Percentiles rank a stretch among this genome's conserved stretches.
Conservation (phyloP, 2,113 vertebrate species). For the Aspiorhynchus laticeps region DNA sequence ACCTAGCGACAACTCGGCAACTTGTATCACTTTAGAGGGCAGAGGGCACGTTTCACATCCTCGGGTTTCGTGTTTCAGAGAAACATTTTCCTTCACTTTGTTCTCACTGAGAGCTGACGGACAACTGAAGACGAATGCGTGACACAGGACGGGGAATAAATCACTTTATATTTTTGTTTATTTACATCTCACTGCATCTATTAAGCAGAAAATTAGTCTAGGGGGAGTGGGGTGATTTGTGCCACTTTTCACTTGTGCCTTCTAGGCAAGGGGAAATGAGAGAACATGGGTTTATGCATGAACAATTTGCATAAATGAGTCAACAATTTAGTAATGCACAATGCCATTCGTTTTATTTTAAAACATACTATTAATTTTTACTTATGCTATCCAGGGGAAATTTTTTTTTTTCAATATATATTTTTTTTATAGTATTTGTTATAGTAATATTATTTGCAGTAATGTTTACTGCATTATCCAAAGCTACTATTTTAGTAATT, state of each 20-base stretch:
- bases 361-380: neutral
- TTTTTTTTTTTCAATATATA: too few relatives aligned
- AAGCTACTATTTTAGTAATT: neutral
- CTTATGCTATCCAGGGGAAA: neutral
- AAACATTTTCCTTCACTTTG: conserved; percentile 63
- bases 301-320: neutral
- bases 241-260: neutral
- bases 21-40: conserved; percentile 69
- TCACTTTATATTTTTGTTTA: neutral
- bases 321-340: neutral
- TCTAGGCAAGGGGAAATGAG: neutral
- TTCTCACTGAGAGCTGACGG: conserved; percentile 61
- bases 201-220: neutral
- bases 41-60: conserved; percentile 60
- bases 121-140: conserved; percentile 29
- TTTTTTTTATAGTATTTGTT: neutral
- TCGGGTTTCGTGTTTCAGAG: conserved; percentile 67
- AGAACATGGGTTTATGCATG: neutral
- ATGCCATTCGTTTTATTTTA: neutral
- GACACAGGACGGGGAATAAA: neutral
- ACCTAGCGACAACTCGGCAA: conserved; percentile 65
- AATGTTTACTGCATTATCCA: neutral
- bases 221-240: neutral
- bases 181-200: neutral
- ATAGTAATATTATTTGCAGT: neutral